phyloP scores from a whole-genome alignment of 2,797 vertebrate species.

The Phataginus tetradactyla region DNA sequence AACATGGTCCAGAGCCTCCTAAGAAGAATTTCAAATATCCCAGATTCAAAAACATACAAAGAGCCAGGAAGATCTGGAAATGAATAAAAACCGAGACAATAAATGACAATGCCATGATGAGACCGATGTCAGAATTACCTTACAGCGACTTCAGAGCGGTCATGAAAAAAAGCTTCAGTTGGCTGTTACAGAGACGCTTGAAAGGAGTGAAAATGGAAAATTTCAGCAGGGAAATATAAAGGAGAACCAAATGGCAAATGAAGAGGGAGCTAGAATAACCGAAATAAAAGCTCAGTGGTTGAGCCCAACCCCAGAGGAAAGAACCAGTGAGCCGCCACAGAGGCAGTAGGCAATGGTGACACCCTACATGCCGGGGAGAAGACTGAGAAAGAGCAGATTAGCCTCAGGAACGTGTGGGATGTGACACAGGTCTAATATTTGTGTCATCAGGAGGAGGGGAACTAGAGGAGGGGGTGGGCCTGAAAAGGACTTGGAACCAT shows the following conservation, averaged over 20 bases:
- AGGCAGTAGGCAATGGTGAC: too few species aligned
- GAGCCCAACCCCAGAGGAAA: not conserved
- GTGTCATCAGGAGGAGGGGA: not conserved
- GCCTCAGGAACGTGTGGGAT: not conserved
- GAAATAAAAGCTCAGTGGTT: not conserved
- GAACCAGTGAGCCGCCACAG: too few species aligned
- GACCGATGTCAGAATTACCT: too few species aligned
- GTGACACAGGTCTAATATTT: not conserved
- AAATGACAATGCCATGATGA: accelerated
- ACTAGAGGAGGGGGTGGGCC: too few species aligned
- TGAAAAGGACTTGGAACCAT: too few species aligned
- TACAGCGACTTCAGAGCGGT: not conserved
- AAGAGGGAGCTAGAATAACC: not conserved
- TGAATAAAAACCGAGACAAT: not conserved
- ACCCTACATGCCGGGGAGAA: not conserved
- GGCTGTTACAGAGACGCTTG: not conserved
- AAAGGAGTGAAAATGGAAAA: not conserved
- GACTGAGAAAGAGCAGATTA: not conserved
- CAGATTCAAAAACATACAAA: not conserved
- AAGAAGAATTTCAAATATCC: not conserved
- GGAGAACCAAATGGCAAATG: not conserved
- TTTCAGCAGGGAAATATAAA: not conserved
- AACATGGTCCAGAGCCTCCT: too few species aligned
- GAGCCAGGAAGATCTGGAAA: not conserved
- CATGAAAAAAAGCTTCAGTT: not conserved